Evolutionary conservation across 2,113 vertebrate species (phyloP), one percentile per base, ranked within the genome.

Genomic region (Oplegnathus fasciatus): DNA sequence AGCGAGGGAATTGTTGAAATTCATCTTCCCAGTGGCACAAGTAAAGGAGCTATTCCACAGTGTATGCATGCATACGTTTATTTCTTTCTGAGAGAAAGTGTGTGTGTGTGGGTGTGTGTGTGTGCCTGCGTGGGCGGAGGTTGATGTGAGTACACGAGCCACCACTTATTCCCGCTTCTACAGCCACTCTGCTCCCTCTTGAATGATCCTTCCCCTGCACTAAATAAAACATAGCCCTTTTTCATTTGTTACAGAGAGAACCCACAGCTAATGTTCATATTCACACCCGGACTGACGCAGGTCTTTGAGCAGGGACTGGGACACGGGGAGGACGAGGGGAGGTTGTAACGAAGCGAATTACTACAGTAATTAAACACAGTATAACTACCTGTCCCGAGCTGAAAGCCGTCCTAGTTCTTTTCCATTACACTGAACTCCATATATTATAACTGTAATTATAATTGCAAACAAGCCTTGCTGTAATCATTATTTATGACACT

Each of bases 381-480:
- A 81, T 83, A 91, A 93, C 86, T 88, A 91, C 84, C 81, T 86
- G 83, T 94, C 90, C 86, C 71, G 55, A 66, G 79, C 70, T 91
- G 83, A 92, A 85, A 72, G 64, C 72, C 55, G 91, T 70, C 84
- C 64, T 58, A 85, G 82, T 86, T 87, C 77, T 88, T 93, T 94
- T 94, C 85, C 88, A 75, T 91, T 86, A 85, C 70, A 83, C 80
- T 80, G 77, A 92, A 86, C 91, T 90, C 88, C 68, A 85, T 91
- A 93, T 81, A 94, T 94, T 92, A 94, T 83, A 89, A 91, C 87
- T 88, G 82, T 91, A 89, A 95, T 93, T 94, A 94, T 83, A 92
- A 90, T 90, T 95, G 89, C 93, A 92, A 94, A 92, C 90, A 89
- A 92, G 87, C 86, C 75, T 77, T 6, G 80, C 83, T 82, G 75